Percentiles rank a stretch among this genome's conserved stretches.
Evolutionary conservation across 2,888 invertebrate genomes (phyloP).

Genomic region (Poecilus cupreus): DNA sequence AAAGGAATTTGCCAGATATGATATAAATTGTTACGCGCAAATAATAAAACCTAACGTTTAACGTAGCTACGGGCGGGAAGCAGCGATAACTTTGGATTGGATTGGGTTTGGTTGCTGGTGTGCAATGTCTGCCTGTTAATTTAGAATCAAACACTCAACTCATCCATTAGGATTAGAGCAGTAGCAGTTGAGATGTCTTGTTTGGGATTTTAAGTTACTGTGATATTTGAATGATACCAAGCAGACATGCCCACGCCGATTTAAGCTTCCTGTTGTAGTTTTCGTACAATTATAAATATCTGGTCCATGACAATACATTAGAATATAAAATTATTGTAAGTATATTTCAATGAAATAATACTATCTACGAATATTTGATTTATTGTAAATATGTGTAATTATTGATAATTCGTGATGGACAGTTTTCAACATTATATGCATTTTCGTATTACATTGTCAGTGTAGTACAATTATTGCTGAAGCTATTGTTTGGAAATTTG

Average conservation of each 20-base stretch:
- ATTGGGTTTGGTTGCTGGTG: not conserved
- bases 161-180: constrained; percentile 38
- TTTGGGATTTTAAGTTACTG: constrained; percentile 46
- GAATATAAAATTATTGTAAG: constrained; percentile 71
- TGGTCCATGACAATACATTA: constrained; percentile 74
- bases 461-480: constrained; percentile 41
- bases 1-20: constrained; percentile 50
- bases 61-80: constrained; percentile 15
- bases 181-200: constrained; percentile 38
- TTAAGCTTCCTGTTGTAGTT: constrained; percentile 41
- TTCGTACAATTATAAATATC: constrained; percentile 63
- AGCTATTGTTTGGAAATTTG: constrained; percentile 36
- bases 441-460: constrained; percentile 45
- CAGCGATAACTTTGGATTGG: not conserved
- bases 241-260: constrained; percentile 33
- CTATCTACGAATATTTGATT: constrained; percentile 64
- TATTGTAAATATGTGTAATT: constrained; percentile 56
- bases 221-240: constrained; percentile 49
- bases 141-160: constrained; percentile 33
- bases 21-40: constrained; percentile 51
- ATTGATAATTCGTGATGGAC: constrained; percentile 42
- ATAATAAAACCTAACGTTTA: constrained; percentile 23
- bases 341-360: constrained; percentile 73
- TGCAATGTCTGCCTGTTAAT: constrained; percentile 26
- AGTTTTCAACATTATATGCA: constrained; percentile 39